Conservation (phyloP, 2,113 vertebrate genomes). For the Ptyas mucosa region DNA sequence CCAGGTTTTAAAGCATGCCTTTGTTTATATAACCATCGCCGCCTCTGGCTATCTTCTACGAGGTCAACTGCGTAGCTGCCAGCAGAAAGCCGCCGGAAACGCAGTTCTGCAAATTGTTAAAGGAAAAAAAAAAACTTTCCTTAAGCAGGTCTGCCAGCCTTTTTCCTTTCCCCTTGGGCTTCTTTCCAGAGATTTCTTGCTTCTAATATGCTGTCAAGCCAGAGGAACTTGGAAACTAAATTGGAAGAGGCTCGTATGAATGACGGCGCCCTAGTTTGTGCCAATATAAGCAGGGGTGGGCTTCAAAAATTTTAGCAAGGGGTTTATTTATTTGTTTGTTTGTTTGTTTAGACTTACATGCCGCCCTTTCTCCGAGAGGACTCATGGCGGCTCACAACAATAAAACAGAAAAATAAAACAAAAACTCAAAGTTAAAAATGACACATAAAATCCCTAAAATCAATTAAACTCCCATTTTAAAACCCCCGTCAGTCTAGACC, state of each 20-base stretch:
- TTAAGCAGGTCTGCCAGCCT: constrained; percentile 10
- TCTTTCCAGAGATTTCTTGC: constrained; percentile 17
- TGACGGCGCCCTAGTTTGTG: neutral
- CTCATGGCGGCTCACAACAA: no score
- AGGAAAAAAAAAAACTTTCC: neutral
- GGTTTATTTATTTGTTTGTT: no score
- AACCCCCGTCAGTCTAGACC: no score
- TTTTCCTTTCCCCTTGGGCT: neutral
- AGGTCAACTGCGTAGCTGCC: neutral
- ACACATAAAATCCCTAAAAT: no score
- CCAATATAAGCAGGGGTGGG: neutral
- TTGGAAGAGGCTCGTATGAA: neutral
- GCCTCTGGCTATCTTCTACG: neutral
- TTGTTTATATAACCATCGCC: neutral
- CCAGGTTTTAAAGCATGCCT: neutral
- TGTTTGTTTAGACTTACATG: no score
- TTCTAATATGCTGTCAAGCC: neutral
- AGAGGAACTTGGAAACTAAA: constrained; percentile 16
- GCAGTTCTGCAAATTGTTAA: neutral
- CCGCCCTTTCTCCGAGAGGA: no score
- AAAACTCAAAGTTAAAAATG: no score
- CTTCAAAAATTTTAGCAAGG: no score
- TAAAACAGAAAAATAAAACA: no score
- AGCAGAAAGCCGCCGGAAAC: no score
- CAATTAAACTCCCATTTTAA: no score